These are phyloP conservation scores for Nasonia vitripennis DNA, from an alignment of 1,140 invertebrate species.

Conservation along the genomic window DNA sequence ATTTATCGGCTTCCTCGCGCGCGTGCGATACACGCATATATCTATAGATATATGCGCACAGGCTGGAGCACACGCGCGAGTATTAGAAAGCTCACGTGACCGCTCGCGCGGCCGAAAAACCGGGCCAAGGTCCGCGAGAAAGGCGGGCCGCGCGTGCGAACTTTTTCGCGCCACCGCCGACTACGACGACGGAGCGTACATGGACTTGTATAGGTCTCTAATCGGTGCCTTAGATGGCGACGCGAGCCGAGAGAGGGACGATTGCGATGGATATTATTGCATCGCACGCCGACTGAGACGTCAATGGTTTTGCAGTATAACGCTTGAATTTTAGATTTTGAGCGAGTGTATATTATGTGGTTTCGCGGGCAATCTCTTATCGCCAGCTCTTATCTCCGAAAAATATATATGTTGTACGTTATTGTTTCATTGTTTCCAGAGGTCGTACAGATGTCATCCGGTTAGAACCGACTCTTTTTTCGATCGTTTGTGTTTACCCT, in stretches of 20 bases:
- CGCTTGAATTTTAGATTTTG: too few species aligned
- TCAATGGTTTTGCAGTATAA: not conserved
- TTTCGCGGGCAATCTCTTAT: too few species aligned
- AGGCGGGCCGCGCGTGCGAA: conserved; percentile 39
- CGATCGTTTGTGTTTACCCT: too few species aligned
- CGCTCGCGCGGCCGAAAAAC: conserved; percentile 38
- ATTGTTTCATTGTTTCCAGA: too few species aligned
- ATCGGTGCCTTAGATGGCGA: not conserved
- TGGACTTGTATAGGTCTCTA: not conserved
- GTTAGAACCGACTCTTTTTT: too few species aligned
- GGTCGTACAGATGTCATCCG: too few species aligned
- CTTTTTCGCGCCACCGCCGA: conserved; percentile 29
- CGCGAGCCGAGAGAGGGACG: not conserved
- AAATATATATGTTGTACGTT: too few species aligned
- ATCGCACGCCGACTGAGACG: not conserved
- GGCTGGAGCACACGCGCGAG: not conserved
- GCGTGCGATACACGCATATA: not conserved
- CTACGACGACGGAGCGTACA: not conserved
- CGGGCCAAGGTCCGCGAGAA: conserved; percentile 61
- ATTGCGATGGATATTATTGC: not conserved
- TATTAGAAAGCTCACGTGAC: conserved; percentile 37
- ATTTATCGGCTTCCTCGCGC: not conserved
- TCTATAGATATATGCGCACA: not conserved
- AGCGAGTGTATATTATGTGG: too few species aligned
- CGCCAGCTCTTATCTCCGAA: too few species aligned